Base-by-base conservation (phyloP, 1,140 invertebrate genomes). In the Cecropterus lyciades region DNA sequence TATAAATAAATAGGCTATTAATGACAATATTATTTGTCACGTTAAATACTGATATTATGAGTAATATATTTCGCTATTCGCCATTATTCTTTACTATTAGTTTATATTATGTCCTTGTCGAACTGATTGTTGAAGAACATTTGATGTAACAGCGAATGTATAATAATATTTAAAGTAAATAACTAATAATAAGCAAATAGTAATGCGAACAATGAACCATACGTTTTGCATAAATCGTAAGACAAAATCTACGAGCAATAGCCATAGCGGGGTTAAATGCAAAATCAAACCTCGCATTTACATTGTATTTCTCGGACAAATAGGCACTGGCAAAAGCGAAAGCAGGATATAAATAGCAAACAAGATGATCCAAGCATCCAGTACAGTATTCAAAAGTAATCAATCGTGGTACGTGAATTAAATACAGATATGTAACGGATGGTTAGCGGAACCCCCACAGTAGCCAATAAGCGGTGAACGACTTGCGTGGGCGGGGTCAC, bases 381-480 rank as follows among this genome's bases (percentile, higher is more conserved):
- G 37, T 66, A 63, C 59, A 71, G 62, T 62, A 63, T 64, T 55
- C 49, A 49, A 42, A 14, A 20, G 11, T 20, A 42, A 66, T 55
- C n/a, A 48, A 62, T 30, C 14, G 14, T 56, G 42, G 52, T 48
- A 67, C 69, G 60, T 43, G 65, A 66, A 55, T 57, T 63, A 55
- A 57, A 69, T 72, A 53, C 68, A 55, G 65, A 70, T 62, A 65
- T 63, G 57, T 62, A 75, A 69, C 70, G 69, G 72, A 65, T 76
- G 68, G 69, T 71, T 65, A 81, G 76, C 78, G 67, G 78, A 79
- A 78, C 72, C 76, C 72, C 71, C 42, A 13, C 63, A 53, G 66
- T 63, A 77, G 73, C 80, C 80, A 85, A 85, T 85, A 80, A 78
- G 76, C 69, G 67, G 74, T 72, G 72, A 76, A 75, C 63, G 73